Evolutionary conservation across 2,797 vertebrate species (phyloP), one percentile per base, ranked within the genome.

Genomic region (Sebastes cheni): DNA sequence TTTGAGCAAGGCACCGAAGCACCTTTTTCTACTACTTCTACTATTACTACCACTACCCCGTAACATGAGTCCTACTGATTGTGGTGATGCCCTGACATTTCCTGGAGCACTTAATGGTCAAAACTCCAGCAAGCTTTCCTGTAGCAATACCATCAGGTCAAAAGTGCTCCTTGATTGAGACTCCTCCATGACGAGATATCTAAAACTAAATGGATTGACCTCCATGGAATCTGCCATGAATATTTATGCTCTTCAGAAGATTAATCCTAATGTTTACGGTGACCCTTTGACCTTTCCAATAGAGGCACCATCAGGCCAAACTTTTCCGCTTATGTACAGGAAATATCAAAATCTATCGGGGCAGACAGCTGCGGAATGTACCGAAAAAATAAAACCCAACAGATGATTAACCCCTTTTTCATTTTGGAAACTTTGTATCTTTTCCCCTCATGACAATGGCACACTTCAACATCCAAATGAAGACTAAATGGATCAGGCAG

Each of bases 401-500:
- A 67, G n/a, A 66, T 20, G 34, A 66, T 32, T 22, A 27, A 27
- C 11, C 52, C 34, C 25, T 42, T 39, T 55, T 42, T 30, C 54
- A 32, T 22, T 69, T 61, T 27, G 29, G 22, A 52, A 32, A 67
- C 8, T 1, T 32, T 36, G 18, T 30, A 27, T 39, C 10, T 8
- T 50, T 54, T 64, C 9, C 1, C 1, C 12, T 30, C 27, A 46
- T 20, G 20, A 10, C 14, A 16, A 55, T 30, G 60, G 42, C 29
- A 56, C 12, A 69, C 11, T 32, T 68, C 66, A 60, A 64, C 67
- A 61, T 60, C 46, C 56, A 58, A 42, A 66, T 55, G 14, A 72
- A 30, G 36, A 75, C 62, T 73, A 71, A 89, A 76, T n/a, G 65
- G 60, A 84, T 64, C 27, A 73, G 60, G 66, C 75, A 77, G 42